Base-by-base conservation (phyloP, 2,888 invertebrate species). In the Apamea anceps region DNA sequence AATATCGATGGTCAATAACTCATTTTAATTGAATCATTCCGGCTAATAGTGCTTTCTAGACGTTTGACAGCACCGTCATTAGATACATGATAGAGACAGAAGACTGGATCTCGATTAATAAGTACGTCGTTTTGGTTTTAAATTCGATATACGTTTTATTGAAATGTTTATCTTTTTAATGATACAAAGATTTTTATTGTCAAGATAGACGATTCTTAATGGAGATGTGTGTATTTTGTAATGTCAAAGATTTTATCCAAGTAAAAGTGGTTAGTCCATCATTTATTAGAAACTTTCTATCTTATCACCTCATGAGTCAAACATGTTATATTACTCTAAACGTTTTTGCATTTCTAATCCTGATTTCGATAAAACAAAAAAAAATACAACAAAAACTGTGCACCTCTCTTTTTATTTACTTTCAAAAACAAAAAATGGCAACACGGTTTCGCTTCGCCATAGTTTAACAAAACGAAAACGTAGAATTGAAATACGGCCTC, bases 1-100 rank as follows among this genome's bases (percentile, higher is more conserved):
- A 88, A 87, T 92, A 93, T 93, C 93, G 92, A 92, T 93, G 90
- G 90, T 92, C 95, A 92, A 95, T 95, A 94, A 94, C 91, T 95
- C 94, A 95, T 94, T 95, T 94, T 95, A 96, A 96, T 96, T 96
- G 95, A 96, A 95, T 95, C 94, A 95, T 96, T 95, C 93, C 84
- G 85, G 89, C 92, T 94, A 94, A 95, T 94, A 94, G 94, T 94
- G 93, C 94, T 95, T 94, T 94, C 94, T 94, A 92, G 93, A 94
- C 93, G 89, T 94, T 95, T 95, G 96, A 96, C 96, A 95, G 96
- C 90, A 84, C 87, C 87, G 92, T 94, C 95, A 94, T 96, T 95
- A 96, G 94, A 91, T 91, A 92, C 91, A 87, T 83, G 93, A 94
- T 93, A 91, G 92, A 92, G 93, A 92, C 92, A 89, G 91, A 91